These are phyloP conservation scores for Synanthedon tipuliformis DNA, from an alignment of 2,888 invertebrate genomes.

Conservation along the genomic window DNA sequence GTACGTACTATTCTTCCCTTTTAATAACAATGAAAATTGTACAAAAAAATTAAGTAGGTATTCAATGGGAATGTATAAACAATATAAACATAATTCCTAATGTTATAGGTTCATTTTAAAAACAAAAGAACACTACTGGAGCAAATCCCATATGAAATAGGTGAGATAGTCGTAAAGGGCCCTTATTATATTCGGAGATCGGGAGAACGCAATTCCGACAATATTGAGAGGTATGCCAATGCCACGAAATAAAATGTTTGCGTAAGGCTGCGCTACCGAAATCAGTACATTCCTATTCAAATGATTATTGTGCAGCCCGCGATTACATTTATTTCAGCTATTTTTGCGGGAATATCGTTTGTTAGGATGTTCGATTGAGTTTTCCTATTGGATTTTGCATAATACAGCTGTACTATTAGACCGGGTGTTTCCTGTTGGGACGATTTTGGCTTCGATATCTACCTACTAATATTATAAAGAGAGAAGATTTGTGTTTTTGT, in stretches of 20 bases:
- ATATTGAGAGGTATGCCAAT: slow-evolving; percentile 19
- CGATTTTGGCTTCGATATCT: background rate
- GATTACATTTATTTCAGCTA: slow-evolving; percentile 59
- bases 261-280: slow-evolving; percentile 25
- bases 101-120: slow-evolving; percentile 3
- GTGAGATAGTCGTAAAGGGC: slow-evolving; percentile 20
- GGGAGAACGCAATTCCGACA: slow-evolving; percentile 12
- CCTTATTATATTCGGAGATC: slow-evolving; percentile 14
- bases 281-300: slow-evolving; percentile 66
- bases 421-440: slow-evolving; percentile 1
- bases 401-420: slow-evolving; percentile 13
- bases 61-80: no score
- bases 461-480: no score
- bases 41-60: no score
- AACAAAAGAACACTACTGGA: slow-evolving; percentile 10
- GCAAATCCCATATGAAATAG: slow-evolving; percentile 9
- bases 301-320: slow-evolving; percentile 61
- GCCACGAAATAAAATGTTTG: slow-evolving; percentile 23
- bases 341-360: slow-evolving; percentile 21
- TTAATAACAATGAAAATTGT: no score
- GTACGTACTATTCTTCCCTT: no score
- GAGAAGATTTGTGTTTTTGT: no score
- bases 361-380: slow-evolving; percentile 18
- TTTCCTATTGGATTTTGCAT: slow-evolving; percentile 26
- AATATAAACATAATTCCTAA: no score